Evolutionary conservation across 2,113 vertebrate species (phyloP).

Genomic region (Malurus alboscapulatus): DNA sequence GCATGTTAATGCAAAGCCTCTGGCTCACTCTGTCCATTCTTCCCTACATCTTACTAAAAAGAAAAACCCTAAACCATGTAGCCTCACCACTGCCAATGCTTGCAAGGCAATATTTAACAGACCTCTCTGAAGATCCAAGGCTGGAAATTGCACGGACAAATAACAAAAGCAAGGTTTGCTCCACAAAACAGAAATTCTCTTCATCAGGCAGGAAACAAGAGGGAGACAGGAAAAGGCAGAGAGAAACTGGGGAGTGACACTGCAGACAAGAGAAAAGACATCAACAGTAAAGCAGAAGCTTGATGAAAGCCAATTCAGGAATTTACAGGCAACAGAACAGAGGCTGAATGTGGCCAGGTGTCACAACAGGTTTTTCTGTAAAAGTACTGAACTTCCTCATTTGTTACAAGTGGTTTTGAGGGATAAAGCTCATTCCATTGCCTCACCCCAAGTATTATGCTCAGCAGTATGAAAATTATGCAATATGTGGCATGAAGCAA

Average conservation of each 20-base stretch:
- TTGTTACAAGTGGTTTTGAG: background rate
- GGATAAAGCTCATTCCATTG: background rate
- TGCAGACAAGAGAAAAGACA: background rate
- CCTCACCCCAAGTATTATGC: background rate
- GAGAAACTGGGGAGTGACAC: background rate
- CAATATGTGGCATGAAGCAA: fast-evolving
- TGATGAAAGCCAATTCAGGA: background rate
- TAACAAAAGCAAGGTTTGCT: background rate
- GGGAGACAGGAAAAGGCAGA: background rate
- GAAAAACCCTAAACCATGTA: background rate
- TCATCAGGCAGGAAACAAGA: background rate
- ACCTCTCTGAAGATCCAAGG: background rate
- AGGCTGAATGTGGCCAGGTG: background rate
- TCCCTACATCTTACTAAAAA: background rate
- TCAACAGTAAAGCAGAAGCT: background rate
- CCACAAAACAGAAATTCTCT: background rate
- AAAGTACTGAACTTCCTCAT: background rate
- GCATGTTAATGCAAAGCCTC: background rate
- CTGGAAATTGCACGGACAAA: background rate
- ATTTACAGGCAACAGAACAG: background rate
- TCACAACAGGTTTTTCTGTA: background rate
- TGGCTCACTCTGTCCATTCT: background rate
- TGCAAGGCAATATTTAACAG: background rate
- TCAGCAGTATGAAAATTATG: background rate
- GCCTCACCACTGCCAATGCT: background rate